These are phyloP conservation scores for Cheilosia pagana DNA, from an alignment of 2,888 invertebrate species.

Conservation along the genomic window DNA sequence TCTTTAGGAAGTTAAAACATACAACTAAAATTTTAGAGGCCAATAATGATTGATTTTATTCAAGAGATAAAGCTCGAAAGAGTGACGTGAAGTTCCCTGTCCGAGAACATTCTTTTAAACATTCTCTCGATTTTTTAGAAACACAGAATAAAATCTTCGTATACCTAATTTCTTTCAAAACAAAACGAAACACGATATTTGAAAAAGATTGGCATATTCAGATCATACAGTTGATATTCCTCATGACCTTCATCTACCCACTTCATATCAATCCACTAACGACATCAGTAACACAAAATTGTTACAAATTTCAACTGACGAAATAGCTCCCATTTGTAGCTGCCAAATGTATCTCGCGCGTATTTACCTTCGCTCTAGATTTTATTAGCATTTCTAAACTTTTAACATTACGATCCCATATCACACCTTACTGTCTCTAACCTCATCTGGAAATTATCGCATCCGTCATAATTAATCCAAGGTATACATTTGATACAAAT, in stretches of 20 bases:
- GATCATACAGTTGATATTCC: background rate
- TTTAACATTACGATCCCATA: constrained; percentile 27
- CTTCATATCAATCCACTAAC: constrained; percentile 5
- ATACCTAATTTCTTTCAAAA: no score
- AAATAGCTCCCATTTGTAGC: background rate
- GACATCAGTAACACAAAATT: background rate
- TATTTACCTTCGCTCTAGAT: constrained; percentile 44
- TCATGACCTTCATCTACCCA: background rate
- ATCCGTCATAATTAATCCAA: constrained; percentile 66
- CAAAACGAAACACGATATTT: no score
- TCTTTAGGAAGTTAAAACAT: no score
- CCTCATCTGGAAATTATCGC: constrained; percentile 68
- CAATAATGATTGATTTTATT: no score
- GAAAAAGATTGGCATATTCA: no score
- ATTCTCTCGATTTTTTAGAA: no score
- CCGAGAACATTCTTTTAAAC: no score
- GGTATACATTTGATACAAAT: constrained; percentile 45
- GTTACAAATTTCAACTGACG: constrained; percentile 4
- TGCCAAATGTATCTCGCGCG: background rate
- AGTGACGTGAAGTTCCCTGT: no score
- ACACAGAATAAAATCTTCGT: no score
- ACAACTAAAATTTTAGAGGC: no score
- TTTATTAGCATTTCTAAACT: constrained; percentile 42
- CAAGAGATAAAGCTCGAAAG: no score
- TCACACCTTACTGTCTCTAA: constrained; percentile 54